A percentile compares a stretch with the other conserved stretches of the same genome.
Conservation (phyloP, 2,113 vertebrate genomes). For the Laticauda laticaudata region DNA sequence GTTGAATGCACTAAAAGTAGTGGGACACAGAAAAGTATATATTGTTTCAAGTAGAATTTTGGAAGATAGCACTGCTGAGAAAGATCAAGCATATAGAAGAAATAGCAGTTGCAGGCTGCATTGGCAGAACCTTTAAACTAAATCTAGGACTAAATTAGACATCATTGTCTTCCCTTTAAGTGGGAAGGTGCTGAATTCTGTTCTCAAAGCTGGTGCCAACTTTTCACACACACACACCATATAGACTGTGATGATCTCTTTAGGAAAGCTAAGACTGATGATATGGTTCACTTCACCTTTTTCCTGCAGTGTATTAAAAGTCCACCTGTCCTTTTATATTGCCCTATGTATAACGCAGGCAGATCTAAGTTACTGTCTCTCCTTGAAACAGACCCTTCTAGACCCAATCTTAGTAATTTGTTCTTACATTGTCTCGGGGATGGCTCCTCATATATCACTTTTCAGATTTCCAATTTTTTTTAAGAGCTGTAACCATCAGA, state of each 20-base stretch:
- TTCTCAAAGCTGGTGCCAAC: not conserved
- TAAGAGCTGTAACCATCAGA: too few species aligned
- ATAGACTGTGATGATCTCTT: not conserved
- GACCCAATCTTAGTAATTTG: too few species aligned
- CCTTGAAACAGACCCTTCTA: too few species aligned
- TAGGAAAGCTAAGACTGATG: not conserved
- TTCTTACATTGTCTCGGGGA: too few species aligned
- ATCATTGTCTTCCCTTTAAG: not conserved
- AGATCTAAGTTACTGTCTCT: too few species aligned
- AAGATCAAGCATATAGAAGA: not conserved
- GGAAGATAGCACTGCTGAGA: not conserved
- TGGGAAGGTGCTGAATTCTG: not conserved
- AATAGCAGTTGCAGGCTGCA: not conserved
- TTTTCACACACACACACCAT: not conserved
- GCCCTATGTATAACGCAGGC: too few species aligned
- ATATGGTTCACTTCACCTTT: not conserved
- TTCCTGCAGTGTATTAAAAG: not conserved
- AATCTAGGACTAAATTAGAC: not conserved
- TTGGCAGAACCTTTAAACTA: not conserved
- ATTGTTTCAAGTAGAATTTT: not conserved
- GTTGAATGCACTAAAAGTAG: not conserved
- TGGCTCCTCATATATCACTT: too few species aligned
- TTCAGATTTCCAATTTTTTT: too few species aligned
- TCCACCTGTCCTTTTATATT: too few species aligned
- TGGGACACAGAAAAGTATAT: not conserved